Conservation (phyloP, 2,888 invertebrate species). For the Drosophila emarginata region DNA sequence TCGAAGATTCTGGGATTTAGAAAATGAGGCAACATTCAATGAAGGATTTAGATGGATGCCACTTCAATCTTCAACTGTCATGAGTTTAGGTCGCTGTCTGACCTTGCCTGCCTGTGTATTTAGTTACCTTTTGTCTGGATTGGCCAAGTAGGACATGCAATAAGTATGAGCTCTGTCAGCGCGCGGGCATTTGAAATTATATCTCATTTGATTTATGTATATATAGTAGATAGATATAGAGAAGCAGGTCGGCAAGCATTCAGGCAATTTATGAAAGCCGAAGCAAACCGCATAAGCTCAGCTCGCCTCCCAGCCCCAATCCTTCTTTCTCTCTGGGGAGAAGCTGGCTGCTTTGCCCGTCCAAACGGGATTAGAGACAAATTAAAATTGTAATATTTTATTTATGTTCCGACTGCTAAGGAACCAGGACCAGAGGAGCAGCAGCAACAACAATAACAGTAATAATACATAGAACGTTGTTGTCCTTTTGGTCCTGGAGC, state of each 20-base stretch:
- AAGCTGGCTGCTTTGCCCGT: conserved; percentile 49
- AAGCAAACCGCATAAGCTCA: conserved; percentile 13
- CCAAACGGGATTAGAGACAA: conserved; percentile 73
- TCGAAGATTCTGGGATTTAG: conserved; percentile 5
- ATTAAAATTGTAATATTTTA: conserved; percentile 78
- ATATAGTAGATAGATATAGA: conserved; percentile 29
- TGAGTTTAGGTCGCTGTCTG: background rate
- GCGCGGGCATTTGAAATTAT: conserved; percentile 32
- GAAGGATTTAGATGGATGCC: conserved; percentile 13
- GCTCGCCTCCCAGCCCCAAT: background rate
- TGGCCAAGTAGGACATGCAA: background rate
- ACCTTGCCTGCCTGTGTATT: conserved; percentile 4
- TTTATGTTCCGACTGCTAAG: conserved; percentile 55
- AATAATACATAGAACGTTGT: conserved; percentile 31
- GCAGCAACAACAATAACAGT: conserved; percentile 16
- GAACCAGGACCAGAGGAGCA: conserved; percentile 15
- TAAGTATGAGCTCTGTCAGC: conserved; percentile 45
- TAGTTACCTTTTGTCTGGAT: conserved; percentile 5
- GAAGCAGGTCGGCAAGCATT: conserved; percentile 18
- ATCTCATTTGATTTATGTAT: conserved; percentile 60
- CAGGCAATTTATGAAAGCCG: conserved; percentile 53
- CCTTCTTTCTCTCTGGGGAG: conserved; percentile 13
- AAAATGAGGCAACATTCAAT: conserved; percentile 29
- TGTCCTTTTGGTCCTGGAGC: conserved; percentile 39
- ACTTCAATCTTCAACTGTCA: conserved; percentile 6